Base-by-base conservation (phyloP, 2,797 vertebrate species). In the Euthynnus affinis region DNA sequence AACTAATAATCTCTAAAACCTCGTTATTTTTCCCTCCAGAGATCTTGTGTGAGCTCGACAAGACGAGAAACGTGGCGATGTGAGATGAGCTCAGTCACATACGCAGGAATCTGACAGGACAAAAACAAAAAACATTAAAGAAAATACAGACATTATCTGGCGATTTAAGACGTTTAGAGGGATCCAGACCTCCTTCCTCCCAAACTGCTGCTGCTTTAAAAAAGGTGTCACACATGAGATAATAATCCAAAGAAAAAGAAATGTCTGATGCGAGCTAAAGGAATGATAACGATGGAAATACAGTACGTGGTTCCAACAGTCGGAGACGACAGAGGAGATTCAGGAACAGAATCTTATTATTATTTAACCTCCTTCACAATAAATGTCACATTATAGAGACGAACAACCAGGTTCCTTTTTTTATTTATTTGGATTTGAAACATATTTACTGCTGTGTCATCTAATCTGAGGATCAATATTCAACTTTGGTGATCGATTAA, bases 271-370 rank as follows among this genome's bases (percentile, higher is more conserved):
- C 13, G 27, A 56, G 52, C 7, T 3, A n/a, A 37, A 77, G 66
- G 71, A 78, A 76, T 59, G 66, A 58, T 5, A 52, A 18, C 37
- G 48, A 53, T 78, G 37, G 25, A 61, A 56, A 73, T 23, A 49
- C 32, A 65, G 52, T 46, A 4, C 64, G 70, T 44, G n/a, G 10
- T 74, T 53, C 20, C n/a, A 52, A 32, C 55, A 82, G 73, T 78
- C 82, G 71, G 74, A 82, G 63, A 77, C 9, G 18, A 58, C 51
- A 25, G 71, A 79, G 66, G 64, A 61, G 18, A 5, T 9, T 40
- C 46, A 48, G 7, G n/a, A 29, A 29, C 27, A 29, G 27, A 29
- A 29, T 3, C 27, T 29, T 29, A 3, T 29, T 29, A 3, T 5
- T 29, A 29, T 29, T 29, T 29, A 29, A n/a, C n/a, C n/a, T n/a